phyloP scores from a whole-genome alignment of 1,140 invertebrate genomes.

The Venustaconcha ellipsiformis region DNA sequence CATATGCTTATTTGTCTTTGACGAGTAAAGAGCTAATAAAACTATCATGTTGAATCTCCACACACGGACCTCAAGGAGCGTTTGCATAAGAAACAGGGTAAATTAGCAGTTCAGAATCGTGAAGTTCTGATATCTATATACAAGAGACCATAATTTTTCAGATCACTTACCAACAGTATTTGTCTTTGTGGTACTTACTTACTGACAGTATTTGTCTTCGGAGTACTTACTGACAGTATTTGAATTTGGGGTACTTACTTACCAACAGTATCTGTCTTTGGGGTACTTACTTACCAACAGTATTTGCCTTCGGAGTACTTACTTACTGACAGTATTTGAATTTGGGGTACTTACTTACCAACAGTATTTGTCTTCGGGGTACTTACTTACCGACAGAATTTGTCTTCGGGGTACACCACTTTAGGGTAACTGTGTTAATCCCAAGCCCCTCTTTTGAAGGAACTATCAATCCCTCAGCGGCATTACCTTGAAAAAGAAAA shows the following conservation, averaged over 20 bases:
- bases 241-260: neutral
- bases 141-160: too few species aligned
- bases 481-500: constrained; percentile 37
- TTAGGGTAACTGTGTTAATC: constrained; percentile 85
- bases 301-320: constrained; percentile 85
- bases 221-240: constrained; percentile 75
- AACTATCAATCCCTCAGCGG: constrained; percentile 66
- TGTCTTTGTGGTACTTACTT: constrained; percentile 83
- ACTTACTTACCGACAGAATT: constrained; percentile 78
- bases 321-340: constrained; percentile 77
- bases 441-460: constrained; percentile 76
- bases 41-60: too few species aligned
- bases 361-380: constrained; percentile 86
- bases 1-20: too few species aligned
- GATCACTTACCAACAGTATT: constrained; percentile 76
- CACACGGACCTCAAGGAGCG: too few species aligned
- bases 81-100: too few species aligned
- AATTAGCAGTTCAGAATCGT: too few species aligned
- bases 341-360: constrained; percentile 84
- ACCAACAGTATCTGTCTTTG: too few species aligned
- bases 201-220: constrained; percentile 82
- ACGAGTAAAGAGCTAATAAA: too few species aligned
- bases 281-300: constrained; percentile 73
- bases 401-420: constrained; percentile 94
- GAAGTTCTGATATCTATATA: too few species aligned